These are phyloP conservation scores for Sinelater perroti DNA, from an alignment of 2,888 invertebrate species.

Conservation along the genomic window DNA sequence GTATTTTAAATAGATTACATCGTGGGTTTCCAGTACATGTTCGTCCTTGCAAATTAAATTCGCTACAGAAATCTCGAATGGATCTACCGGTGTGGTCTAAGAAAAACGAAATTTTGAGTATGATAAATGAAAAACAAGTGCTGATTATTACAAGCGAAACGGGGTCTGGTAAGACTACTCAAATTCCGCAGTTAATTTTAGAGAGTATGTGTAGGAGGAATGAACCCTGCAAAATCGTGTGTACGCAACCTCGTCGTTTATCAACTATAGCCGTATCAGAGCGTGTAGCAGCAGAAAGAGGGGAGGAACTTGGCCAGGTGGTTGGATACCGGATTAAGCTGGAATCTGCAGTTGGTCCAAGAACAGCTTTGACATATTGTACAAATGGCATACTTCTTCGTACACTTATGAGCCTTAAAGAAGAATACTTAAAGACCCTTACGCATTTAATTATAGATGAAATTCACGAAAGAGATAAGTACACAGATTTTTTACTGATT, in stretches of 20 bases:
- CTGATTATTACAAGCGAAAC: conserved; percentile 84
- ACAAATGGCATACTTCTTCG: conserved; percentile 91
- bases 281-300: conserved; percentile 76
- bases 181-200: conserved; percentile 92
- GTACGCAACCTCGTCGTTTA: conserved; percentile 92
- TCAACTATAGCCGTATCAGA: conserved; percentile 91
- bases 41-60: conserved; percentile 63
- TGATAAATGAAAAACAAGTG: conserved; percentile 74
- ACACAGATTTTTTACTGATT: conserved; percentile 91
- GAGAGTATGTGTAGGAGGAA: conserved; percentile 73
- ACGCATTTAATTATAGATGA: conserved; percentile 94
- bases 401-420: conserved; percentile 81
- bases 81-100: conserved; percentile 76
- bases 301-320: conserved; percentile 65
- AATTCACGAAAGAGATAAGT: conserved; percentile 93
- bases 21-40: conserved; percentile 29
- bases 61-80: conserved; percentile 68
- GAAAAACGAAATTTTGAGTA: conserved; percentile 71
- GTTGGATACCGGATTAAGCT: conserved; percentile 92
- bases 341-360: conserved; percentile 83
- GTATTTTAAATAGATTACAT: conserved; percentile 29
- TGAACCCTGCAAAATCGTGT: conserved; percentile 82
- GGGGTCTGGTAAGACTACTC: conserved; percentile 95
- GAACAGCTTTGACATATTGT: conserved; percentile 86
- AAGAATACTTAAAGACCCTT: conserved; percentile 71